Conservation (phyloP, 2,113 vertebrate genomes). For the Percina caprodes region DNA sequence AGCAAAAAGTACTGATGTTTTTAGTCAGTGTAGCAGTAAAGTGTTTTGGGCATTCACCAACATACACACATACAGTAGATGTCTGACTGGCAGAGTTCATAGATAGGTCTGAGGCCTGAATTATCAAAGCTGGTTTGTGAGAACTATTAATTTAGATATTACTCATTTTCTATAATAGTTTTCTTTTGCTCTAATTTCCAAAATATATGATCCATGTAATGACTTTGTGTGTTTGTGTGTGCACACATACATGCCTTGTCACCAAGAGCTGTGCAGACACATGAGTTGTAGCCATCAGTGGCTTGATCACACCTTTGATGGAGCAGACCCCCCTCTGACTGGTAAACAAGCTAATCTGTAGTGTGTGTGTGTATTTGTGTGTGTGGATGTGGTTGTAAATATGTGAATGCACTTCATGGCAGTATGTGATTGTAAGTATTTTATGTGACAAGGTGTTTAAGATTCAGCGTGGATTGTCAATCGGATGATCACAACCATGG, state of each 20-base stretch:
- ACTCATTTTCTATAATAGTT: slow-evolving; percentile 14
- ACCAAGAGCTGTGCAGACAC: slow-evolving; percentile 74
- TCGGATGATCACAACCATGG: slow-evolving; percentile 27
- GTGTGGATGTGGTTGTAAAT: background rate
- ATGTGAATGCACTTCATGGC: slow-evolving; percentile 36
- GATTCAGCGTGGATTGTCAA: slow-evolving; percentile 65
- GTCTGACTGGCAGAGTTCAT: background rate
- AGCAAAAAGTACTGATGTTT: background rate
- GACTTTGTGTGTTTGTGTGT: slow-evolving; percentile 16
- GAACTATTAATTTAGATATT: slow-evolving; percentile 3
- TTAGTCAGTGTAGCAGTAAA: background rate
- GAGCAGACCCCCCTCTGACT: slow-evolving; percentile 75
- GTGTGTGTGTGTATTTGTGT: slow-evolving; percentile 42
- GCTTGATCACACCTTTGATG: slow-evolving; percentile 71
- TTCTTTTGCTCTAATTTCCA: slow-evolving; percentile 25
- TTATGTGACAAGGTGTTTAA: slow-evolving; percentile 76
- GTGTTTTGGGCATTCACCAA: background rate
- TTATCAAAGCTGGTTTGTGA: slow-evolving; percentile 6
- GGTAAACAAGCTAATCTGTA: slow-evolving; percentile 80
- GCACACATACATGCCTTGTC: slow-evolving; percentile 32
- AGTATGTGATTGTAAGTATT: slow-evolving; percentile 59
- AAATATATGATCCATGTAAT: slow-evolving; percentile 37
- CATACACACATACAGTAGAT: background rate
- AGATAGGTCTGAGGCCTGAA: background rate
- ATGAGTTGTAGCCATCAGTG: slow-evolving; percentile 78